Conservation (phyloP, 53 echinoderm and acorn worm genomes). For the Antedon mediterranea region DNA sequence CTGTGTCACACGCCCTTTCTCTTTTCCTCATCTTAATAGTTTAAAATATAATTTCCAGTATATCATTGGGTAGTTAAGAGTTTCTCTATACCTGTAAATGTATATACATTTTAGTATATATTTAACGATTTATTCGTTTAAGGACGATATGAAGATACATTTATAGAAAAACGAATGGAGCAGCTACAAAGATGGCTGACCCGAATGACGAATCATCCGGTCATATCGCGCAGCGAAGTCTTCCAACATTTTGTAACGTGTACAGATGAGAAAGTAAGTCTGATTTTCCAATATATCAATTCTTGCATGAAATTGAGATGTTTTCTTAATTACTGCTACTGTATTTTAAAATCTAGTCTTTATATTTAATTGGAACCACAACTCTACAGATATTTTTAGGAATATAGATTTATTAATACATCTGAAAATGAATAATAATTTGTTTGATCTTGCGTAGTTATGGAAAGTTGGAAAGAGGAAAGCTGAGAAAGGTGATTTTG, state of each 20-base stretch:
- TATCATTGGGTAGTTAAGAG: too few relatives aligned
- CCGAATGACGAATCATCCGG: constrained; percentile 71
- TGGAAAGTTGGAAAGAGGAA: constrained; percentile 94
- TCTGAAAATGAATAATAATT: too few relatives aligned
- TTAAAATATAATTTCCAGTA: too few relatives aligned
- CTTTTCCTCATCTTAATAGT: too few relatives aligned
- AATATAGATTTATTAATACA: too few relatives aligned
- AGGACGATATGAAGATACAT: constrained; percentile 93
- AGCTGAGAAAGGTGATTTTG: constrained; percentile 85
- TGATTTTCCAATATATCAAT: too few relatives aligned
- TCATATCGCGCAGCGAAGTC: constrained; percentile 58
- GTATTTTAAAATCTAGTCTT: too few relatives aligned
- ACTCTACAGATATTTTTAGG: too few relatives aligned
- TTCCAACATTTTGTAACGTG: constrained; percentile 79
- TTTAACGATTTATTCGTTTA: not conserved
- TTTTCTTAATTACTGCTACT: too few relatives aligned
- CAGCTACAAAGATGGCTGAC: constrained; percentile 79
- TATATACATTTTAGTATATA: not conserved
- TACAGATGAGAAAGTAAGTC: constrained; percentile 83
- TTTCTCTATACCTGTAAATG: not conserved
- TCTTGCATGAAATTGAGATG: too few relatives aligned
- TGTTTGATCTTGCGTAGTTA: constrained; percentile 24
- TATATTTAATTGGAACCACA: too few relatives aligned
- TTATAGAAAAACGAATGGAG: constrained; percentile 91
- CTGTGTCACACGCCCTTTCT: too few relatives aligned